A percentile compares a stretch with the other conserved stretches of the same genome.
Conservation (phyloP, 2,888 invertebrate genomes). For the Sympetrum striolatum region DNA sequence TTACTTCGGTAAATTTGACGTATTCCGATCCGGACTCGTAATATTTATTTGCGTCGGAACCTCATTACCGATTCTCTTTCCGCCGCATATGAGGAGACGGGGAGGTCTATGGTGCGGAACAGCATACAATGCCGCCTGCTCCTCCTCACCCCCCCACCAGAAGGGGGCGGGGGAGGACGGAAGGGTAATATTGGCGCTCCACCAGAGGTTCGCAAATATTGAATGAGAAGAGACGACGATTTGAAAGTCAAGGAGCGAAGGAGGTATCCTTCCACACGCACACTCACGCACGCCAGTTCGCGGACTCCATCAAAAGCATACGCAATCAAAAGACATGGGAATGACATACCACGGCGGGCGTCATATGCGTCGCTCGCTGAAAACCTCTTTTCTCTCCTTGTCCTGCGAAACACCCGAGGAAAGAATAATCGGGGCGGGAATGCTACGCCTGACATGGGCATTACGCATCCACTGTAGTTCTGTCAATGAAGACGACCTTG, state of each 20-base stretch:
- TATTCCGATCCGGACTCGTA: constrained; percentile 22
- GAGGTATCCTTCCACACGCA: not conserved
- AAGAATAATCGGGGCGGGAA: not conserved
- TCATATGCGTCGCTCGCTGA: not conserved
- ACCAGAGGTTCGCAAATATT: not conserved
- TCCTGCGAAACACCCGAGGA: not conserved
- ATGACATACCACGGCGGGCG: not conserved
- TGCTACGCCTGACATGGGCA: not conserved
- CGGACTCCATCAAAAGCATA: not conserved
- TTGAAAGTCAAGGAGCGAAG: constrained; percentile 31
- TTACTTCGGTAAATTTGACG: constrained; percentile 14
- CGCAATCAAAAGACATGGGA: constrained; percentile 5
- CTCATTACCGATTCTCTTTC: constrained; percentile 26
- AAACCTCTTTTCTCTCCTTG: not conserved
- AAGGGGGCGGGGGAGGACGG: not conserved
- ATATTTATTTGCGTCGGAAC: constrained; percentile 14
- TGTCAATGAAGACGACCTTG: no score
- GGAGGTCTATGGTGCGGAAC: constrained; percentile 15
- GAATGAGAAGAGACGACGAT: constrained; percentile 13
- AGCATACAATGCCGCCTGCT: constrained; percentile 6
- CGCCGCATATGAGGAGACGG: not conserved
- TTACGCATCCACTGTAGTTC: no score
- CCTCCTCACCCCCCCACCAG: not conserved
- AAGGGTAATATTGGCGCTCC: not conserved
- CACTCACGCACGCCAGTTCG: not conserved